Base-by-base conservation (phyloP, 2,888 invertebrate species). In the Aphidius colemani region DNA sequence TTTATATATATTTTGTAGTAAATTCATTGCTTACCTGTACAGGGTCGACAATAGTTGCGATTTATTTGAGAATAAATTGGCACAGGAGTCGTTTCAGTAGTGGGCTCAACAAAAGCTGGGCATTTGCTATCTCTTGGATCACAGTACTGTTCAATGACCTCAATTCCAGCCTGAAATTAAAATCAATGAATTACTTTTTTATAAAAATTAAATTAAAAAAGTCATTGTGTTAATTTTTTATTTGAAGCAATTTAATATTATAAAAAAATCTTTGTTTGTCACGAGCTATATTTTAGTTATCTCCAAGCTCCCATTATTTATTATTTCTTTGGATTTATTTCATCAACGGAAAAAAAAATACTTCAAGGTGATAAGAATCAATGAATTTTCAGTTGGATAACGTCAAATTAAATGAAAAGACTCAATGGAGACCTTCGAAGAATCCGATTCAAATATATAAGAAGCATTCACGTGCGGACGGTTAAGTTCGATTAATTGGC, bases 101-200 rank as follows among this genome's bases (percentile, higher is more conserved):
- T 78, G 7, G 81, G 80, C 53, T 82, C 81, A 8, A 78, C 73
- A 72, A 81, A 83, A 39, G 80, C 76, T 73, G 82, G 83, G 57
- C 71, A 75, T 67, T 74, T 78, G 63, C 89, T 89, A 79, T 91
- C 90, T 69, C 88, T 85, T 11, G 91, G 90, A 75, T 90, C 90
- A 76, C 90, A 89, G 80, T 91, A 91, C 64, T 88, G 88, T 81
- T 91, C 90, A 81, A 90, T 84, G 72, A 91, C 87, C 82, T 90
- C 89, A 72, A 91, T 87, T 88, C 90, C 78, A 66, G 78, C 71
- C 81, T 81, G 73, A 57, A 74, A 76, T 67, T 41, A 40, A 63
- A 63, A 58, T 13, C 9, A 58, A 59, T 41, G 51, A 50, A 59
- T 57, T 10, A 63, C 45, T 13, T 61, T 49, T 50, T 13, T 18